A percentile compares a stretch with the other conserved stretches of the same genome.
phyloP scores from a whole-genome alignment of 2,797 vertebrate species.

The Pteropus rufus region DNA sequence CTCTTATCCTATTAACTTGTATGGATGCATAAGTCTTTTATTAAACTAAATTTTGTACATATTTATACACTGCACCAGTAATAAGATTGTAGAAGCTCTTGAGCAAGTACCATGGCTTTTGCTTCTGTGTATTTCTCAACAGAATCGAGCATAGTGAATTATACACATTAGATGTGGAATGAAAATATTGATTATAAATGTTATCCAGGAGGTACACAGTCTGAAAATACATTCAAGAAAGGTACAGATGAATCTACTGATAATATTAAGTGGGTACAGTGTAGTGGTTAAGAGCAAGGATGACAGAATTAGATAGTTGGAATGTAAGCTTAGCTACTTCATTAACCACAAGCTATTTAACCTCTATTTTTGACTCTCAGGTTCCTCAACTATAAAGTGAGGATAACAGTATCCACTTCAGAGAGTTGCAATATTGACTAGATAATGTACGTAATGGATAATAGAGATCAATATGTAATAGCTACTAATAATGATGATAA shows the following conservation, averaged over 20 bases:
- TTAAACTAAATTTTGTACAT: not conserved
- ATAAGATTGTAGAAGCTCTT: not conserved
- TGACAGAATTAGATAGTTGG: not conserved
- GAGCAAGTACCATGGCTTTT: not conserved
- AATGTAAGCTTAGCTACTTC: not conserved
- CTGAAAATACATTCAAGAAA: constrained; percentile 28
- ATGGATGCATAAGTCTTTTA: not conserved
- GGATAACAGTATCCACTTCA: not conserved
- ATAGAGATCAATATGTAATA: not conserved
- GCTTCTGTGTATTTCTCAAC: not conserved
- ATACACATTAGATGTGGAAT: not conserved
- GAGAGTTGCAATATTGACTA: not conserved
- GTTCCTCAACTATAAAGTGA: not conserved
- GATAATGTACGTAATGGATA: not conserved
- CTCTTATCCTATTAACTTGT: not conserved
- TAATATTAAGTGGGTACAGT: not conserved
- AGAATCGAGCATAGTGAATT: not conserved
- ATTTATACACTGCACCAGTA: not conserved
- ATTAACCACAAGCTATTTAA: not conserved
- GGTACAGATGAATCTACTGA: not conserved
- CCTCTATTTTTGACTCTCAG: not conserved
- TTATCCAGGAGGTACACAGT: not conserved
- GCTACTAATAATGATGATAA: not conserved
- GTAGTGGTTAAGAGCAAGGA: not conserved
- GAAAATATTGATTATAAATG: not conserved